These are phyloP conservation scores for Dasysyrphus albostriatus DNA, from an alignment of 2,888 invertebrate species.

Conservation along the genomic window DNA sequence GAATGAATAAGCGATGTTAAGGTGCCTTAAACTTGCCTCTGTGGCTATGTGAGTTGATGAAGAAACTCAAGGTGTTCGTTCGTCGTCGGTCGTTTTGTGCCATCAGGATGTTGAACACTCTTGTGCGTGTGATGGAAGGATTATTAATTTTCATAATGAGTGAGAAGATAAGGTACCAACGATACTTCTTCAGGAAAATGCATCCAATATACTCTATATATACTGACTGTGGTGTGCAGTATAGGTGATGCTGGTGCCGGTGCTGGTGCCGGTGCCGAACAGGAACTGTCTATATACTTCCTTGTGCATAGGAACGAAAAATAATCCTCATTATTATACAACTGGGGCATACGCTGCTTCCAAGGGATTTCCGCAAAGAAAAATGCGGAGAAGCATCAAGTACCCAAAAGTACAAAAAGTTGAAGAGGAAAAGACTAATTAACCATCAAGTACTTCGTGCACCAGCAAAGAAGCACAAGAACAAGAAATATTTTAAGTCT, in stretches of 20 bases:
- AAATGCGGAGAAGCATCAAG: conserved; percentile 1
- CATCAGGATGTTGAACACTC: conserved; percentile 14
- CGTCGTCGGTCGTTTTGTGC: background rate
- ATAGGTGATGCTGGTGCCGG: no score
- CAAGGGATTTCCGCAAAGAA: conserved; percentile 8
- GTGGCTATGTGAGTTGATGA: conserved; percentile 3
- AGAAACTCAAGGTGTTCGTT: conserved; percentile 12
- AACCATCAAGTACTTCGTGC: conserved; percentile 43
- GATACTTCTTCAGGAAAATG: conserved; percentile 31
- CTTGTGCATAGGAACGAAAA: conserved; percentile 31
- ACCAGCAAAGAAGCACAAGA: conserved; percentile 11
- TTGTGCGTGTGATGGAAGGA: conserved; percentile 49
- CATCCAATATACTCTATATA: conserved; percentile 4
- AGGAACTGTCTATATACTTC: background rate
- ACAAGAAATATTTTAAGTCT: conserved; percentile 53
- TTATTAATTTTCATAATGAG: conserved; percentile 65
- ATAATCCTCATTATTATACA: conserved; percentile 35
- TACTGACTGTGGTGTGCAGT: background rate
- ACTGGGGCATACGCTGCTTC: conserved; percentile 9
- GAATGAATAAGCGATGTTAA: conserved; percentile 42
- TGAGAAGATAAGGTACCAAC: conserved; percentile 32
- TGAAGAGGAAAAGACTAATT: conserved; percentile 32
- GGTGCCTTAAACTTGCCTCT: conserved; percentile 13
- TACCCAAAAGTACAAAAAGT: conserved; percentile 8
- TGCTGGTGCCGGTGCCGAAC: background rate